These are phyloP conservation scores for Archivesica marissinica DNA, from an alignment of 1,140 invertebrate genomes.

Conservation along the genomic window DNA sequence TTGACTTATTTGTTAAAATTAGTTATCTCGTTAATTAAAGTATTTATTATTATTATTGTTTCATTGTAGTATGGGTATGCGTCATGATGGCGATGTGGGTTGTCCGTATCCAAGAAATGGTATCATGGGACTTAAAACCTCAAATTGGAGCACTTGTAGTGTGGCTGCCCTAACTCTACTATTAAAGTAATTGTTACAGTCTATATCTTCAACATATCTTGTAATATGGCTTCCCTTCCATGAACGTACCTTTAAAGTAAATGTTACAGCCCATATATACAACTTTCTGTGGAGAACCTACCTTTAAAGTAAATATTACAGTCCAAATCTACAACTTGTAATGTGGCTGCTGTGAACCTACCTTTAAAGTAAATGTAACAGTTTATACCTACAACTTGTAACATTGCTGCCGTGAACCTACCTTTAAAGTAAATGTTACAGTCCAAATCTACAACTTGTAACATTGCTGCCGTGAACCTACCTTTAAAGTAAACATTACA, in stretches of 20 bases:
- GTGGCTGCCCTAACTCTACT: background rate
- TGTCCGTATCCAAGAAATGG: conserved; percentile 41
- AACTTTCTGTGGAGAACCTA: too few species aligned
- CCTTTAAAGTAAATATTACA: background rate
- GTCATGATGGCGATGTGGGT: conserved; percentile 23
- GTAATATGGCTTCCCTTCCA: too few species aligned
- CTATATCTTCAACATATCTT: too few species aligned
- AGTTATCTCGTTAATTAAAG: background rate
- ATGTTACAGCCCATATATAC: too few species aligned
- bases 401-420: background rate
- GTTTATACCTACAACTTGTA: background rate
- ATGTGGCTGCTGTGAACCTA: background rate
- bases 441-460: background rate
- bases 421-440: too few species aligned
- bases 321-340: too few species aligned
- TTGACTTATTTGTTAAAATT: background rate
- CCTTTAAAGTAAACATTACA: background rate
- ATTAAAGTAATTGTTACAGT: background rate
- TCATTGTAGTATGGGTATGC: conserved; percentile 4
- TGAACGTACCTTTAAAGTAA: too few species aligned
- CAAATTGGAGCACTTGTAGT: conserved; percentile 14
- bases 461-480: background rate
- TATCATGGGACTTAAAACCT: conserved; percentile 20
- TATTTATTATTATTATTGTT: background rate
- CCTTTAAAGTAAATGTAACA: background rate